phyloP scores from a whole-genome alignment of 2,113 vertebrate species.

The Mustelus asterias region DNA sequence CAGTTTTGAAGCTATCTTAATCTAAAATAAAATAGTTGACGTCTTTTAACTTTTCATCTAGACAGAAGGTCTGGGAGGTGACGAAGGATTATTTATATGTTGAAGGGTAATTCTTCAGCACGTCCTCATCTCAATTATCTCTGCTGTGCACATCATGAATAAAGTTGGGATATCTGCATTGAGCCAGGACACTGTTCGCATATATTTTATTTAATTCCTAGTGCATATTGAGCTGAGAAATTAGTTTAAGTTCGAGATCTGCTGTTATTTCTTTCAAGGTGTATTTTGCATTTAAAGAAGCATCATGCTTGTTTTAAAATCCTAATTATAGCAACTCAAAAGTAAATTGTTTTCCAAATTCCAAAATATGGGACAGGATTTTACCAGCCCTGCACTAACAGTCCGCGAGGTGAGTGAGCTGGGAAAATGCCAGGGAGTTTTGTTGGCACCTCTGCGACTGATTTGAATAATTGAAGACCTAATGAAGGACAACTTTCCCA shows the following conservation, averaged over 20 bases:
- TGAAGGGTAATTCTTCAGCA: background rate
- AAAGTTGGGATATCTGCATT: background rate
- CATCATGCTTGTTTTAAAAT: background rate
- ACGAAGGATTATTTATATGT: background rate
- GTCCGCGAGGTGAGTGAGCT: no score
- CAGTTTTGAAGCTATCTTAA: background rate
- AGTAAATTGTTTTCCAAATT: background rate
- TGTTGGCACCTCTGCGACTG: background rate
- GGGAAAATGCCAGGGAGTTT: background rate
- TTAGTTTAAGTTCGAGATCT: background rate
- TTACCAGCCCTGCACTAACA: background rate
- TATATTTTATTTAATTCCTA: background rate
- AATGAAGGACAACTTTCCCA: background rate
- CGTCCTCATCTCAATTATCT: background rate
- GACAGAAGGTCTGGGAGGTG: background rate
- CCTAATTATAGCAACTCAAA: background rate
- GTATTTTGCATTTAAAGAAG: background rate
- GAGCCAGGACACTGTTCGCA: background rate
- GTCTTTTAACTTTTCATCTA: background rate
- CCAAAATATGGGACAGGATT: background rate
- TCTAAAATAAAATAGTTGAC: background rate
- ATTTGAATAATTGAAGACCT: background rate
- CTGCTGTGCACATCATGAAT: background rate
- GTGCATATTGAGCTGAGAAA: background rate
- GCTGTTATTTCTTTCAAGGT: background rate